Base-by-base conservation (phyloP, 92 coral and sea anemone genomes). In the Desmophyllum pertusum region DNA sequence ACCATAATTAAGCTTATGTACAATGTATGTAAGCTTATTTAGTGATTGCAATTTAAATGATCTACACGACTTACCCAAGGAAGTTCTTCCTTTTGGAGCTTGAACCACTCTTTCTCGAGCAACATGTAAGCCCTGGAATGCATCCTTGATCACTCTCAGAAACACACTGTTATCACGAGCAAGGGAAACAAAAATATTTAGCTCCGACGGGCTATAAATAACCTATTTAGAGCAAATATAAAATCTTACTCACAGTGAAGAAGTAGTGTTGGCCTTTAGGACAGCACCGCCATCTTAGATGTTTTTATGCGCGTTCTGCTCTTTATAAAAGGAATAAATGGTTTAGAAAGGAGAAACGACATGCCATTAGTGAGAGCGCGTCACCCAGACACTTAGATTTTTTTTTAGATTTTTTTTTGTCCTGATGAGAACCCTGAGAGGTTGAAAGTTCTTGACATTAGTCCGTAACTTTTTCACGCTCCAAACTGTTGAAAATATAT, bases 121-220 rank as follows among this genome's bases (percentile, higher is more conserved):
- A 96, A 87, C 90, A 96, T 83, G 48, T 83, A 93, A 27, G 99
- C 99, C 70, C 99, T 90, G 9, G 99, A 96, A 76, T 93, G 95
- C 99, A 96, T 96, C 40, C 41, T 84, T 36, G 11, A 19, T 18
- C 29, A n/a, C 4, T 67, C 27, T 35, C 19, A 33, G 31, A 66
- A 17, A 21, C 9, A 66, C 25, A 36, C 8, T 33, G 21, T 29
- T 10, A 17, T 27, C 36, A 1, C 31, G 67, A 27, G 15, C 35
- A 6, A 62, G 33, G 14, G 19, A 31, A 18, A 65, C n/a, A 33
- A 30, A 29, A 63, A 29, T n/a, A n/a, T n/a, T 31, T 35, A 33
- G 13, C 37, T 33, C 9, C 42, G 41, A 65, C 40, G 14, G 0
- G 38, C 40, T 8, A 1, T 23, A 4, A 27, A 29, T 8, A n/a